Conservation (phyloP, 2,888 invertebrate genomes). For the Drosophila barbarae region DNA sequence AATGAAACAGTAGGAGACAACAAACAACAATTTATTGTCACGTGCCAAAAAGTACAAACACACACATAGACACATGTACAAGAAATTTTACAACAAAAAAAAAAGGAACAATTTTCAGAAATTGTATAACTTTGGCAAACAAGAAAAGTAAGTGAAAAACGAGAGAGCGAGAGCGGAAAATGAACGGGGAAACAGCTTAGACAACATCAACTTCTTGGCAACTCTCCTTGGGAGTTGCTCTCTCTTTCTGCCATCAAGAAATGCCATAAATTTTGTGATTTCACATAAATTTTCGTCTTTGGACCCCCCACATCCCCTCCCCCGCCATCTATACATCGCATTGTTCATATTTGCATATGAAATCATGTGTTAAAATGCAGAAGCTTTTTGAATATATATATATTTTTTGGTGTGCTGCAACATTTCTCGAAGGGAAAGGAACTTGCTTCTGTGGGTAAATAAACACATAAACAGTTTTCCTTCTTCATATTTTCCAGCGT, state of each 20-base stretch:
- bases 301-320: not conserved
- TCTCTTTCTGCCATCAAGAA: slow-evolving; percentile 40
- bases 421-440: slow-evolving; percentile 17
- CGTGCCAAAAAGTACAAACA: slow-evolving; percentile 69
- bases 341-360: slow-evolving; percentile 69
- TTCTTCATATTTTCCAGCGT: slow-evolving; percentile 18
- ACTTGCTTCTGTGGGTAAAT: slow-evolving; percentile 16
- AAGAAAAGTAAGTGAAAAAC: slow-evolving; percentile 54
- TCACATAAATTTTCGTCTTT: slow-evolving; percentile 54
- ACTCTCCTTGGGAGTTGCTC: slow-evolving; percentile 19
- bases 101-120: slow-evolving; percentile 1
- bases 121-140: slow-evolving; percentile 67
- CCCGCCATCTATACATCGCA: slow-evolving; percentile 20
- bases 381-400: slow-evolving; percentile 39
- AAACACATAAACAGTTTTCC: slow-evolving; percentile 29
- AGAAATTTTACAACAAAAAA: slow-evolving; percentile 13
- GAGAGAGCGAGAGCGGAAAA: slow-evolving; percentile 25
- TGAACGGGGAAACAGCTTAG: slow-evolving; percentile 29
- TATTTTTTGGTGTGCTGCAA: slow-evolving; percentile 43
- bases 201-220: slow-evolving; percentile 43
- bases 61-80: slow-evolving; percentile 39
- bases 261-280: slow-evolving; percentile 67
- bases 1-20: slow-evolving; percentile 20
- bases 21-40: slow-evolving; percentile 71
- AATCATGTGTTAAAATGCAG: slow-evolving; percentile 70